Conservation (phyloP, 2,888 invertebrate genomes). For the Phorcus lineatus region DNA sequence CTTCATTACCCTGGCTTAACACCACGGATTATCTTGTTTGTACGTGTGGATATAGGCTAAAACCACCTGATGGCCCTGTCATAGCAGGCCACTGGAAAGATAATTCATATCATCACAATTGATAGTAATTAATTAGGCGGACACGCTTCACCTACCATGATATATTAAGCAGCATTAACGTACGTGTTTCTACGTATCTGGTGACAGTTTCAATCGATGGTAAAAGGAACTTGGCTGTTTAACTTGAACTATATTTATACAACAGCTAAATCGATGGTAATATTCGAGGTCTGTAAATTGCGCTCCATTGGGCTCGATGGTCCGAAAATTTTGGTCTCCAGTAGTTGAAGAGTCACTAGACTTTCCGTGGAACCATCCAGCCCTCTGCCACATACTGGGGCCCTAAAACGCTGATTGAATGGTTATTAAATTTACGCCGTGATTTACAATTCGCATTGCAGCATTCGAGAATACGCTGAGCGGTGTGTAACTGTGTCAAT, state of each 20-base stretch:
- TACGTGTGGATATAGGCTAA: too few relatives aligned
- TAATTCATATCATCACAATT: not conserved
- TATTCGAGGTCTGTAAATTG: not conserved
- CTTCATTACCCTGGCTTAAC: too few relatives aligned
- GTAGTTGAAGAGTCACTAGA: slow-evolving; percentile 5
- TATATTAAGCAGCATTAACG: not conserved
- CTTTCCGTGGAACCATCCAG: not conserved
- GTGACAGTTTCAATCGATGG: not conserved
- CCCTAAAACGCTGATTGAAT: too few relatives aligned
- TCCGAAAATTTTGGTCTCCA: not conserved
- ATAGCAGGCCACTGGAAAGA: not conserved
- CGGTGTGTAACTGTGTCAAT: too few relatives aligned
- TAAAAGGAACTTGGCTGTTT: not conserved
- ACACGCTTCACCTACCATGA: not conserved
- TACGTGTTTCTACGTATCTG: not conserved
- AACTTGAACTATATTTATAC: not conserved
- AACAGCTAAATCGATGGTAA: slow-evolving; percentile 7
- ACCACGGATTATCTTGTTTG: too few relatives aligned
- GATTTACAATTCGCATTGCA: too few relatives aligned
- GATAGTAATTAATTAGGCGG: not conserved
- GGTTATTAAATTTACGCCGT: too few relatives aligned
- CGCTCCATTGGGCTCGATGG: not conserved
- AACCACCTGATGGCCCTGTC: not conserved
- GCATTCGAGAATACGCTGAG: too few relatives aligned
- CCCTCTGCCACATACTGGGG: too few relatives aligned